phyloP scores from a whole-genome alignment of 2,888 invertebrate species.

The Thereva nobilitata region DNA sequence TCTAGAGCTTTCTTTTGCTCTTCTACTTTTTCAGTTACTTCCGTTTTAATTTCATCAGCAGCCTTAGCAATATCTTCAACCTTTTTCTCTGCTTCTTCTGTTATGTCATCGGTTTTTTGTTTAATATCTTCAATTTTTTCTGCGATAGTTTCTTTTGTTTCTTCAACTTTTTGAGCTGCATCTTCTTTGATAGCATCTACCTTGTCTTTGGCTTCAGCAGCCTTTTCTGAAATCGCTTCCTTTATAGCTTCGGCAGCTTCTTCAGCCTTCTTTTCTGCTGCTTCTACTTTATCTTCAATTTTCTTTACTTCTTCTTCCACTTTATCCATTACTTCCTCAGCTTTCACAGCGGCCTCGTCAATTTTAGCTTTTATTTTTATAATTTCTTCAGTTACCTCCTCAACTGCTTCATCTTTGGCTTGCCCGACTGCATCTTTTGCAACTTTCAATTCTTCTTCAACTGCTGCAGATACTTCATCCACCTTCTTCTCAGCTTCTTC shows the following conservation, averaged over 20 bases:
- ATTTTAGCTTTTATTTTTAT: not conserved
- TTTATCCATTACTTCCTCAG: not conserved
- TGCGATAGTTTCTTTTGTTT: conserved; percentile 37
- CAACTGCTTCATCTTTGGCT: conserved; percentile 7
- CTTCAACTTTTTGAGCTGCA: conserved; percentile 37
- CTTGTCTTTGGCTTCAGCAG: conserved; percentile 35
- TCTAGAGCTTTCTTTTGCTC: not conserved
- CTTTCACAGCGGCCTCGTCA: not conserved
- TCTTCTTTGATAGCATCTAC: conserved; percentile 34
- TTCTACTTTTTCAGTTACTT: conserved; percentile 26
- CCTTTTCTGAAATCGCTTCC: conserved; percentile 36
- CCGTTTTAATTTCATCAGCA: conserved; percentile 37
- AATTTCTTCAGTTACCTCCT: conserved; percentile 28
- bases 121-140: conserved; percentile 29
- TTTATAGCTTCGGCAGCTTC: conserved; percentile 40
- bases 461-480: conserved; percentile 27
- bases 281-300: conserved; percentile 12
- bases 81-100: conserved; percentile 40
- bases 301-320: not conserved
- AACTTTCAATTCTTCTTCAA: conserved; percentile 23
- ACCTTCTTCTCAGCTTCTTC: conserved; percentile 41
- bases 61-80: conserved; percentile 36
- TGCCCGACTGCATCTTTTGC: conserved; percentile 3
- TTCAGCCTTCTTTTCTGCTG: conserved; percentile 19
- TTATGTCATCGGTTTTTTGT: conserved; percentile 41